These are phyloP conservation scores for Leptocoma aspasia DNA, from an alignment of 2,113 vertebrate genomes.

Conservation along the genomic window DNA sequence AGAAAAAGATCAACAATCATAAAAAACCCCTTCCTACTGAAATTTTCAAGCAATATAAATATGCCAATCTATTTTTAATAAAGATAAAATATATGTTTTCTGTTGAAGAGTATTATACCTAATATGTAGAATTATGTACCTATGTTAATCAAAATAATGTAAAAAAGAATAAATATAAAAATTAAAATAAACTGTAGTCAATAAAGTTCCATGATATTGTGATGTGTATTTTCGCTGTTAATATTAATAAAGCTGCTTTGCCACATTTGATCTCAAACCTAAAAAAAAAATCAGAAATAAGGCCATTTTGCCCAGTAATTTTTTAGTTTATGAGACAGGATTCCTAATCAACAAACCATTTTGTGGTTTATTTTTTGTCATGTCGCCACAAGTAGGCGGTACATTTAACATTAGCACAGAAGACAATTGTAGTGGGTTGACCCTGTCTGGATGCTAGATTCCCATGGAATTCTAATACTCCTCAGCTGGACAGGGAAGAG, in stretches of 20 bases:
- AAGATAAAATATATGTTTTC: background rate
- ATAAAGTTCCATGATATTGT: background rate
- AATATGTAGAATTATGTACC: background rate
- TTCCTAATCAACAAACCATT: background rate
- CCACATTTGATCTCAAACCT: background rate
- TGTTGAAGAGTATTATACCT: background rate
- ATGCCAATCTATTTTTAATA: background rate
- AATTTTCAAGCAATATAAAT: background rate
- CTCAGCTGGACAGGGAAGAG: background rate
- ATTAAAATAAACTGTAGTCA: background rate
- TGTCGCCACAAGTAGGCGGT: background rate
- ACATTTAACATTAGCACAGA: background rate
- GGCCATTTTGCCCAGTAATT: background rate
- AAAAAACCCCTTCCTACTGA: rapidly evolving
- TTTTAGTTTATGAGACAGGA: background rate
- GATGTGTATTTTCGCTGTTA: background rate
- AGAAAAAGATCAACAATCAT: background rate
- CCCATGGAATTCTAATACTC: background rate
- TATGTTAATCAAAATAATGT: background rate
- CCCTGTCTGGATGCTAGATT: background rate
- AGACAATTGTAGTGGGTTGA: background rate
- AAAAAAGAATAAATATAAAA: background rate
- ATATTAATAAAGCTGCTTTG: background rate
- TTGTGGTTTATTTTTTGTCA: background rate
- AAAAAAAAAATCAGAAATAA: background rate